Base-by-base conservation (phyloP, 2,113 vertebrate genomes). In the Pedionomus torquatus region DNA sequence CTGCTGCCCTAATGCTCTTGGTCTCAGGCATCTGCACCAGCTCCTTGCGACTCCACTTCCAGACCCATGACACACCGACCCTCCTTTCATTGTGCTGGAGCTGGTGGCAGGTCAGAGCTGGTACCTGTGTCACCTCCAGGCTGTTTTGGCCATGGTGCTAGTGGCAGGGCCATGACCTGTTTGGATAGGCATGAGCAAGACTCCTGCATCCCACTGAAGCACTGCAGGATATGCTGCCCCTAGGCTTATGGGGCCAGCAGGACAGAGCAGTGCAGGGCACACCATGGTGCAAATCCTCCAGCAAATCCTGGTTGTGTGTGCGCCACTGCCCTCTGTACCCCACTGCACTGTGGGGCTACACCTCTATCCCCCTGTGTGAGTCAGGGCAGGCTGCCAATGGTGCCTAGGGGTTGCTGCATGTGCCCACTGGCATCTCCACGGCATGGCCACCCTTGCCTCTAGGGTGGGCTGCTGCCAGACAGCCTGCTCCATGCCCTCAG, bases 201-300 rank as follows among this genome's bases (percentile, higher is more conserved):
- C 23, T 33, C 5, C 25, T 44, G 24, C 3, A 1, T 51, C 37
- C 48, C 1, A 3, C 30, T 3, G 2, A n/a, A 13, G 31, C 57
- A 52, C 80, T 88, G 60, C 11, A 17, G 64, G 21, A 49, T 0
- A 0, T 39, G 46, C 52, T 86, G 58, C 9, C 24, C 16, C 16
- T 1, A 3, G 63, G 43, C 16, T 83, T 0, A 0, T 24, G 49
- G 46, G 26, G 13, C 8, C 1, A 3, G 31, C 33, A 64, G 76
- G 51, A 30, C 43, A 35, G n/a, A 7, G 1, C 3, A 1, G 9
- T 44, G 28, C 0, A 0, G 23, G 23, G 13, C 52, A 51, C n/a
- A 17, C 24, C 4, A 2, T 48, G 48, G 12, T 55, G 31, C 25
- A 82, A 39, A 13, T 6, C 30, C 12, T 8, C 23, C 0, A 0